phyloP scores from a whole-genome alignment of 2,888 invertebrate species.

The Nomada fucata region DNA sequence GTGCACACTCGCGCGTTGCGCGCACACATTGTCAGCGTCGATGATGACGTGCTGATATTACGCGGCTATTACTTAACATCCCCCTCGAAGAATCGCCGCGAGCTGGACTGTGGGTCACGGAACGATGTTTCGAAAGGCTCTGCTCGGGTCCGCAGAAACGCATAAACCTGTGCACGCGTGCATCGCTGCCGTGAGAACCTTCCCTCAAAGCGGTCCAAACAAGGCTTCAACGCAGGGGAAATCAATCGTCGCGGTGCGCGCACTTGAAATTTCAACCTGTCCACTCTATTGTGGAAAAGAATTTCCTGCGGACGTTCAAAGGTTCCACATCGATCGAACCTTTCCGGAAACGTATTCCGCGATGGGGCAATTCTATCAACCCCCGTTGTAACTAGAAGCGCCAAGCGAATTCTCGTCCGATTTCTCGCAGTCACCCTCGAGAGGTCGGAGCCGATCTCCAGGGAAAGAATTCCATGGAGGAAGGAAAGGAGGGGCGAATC shows the following conservation, averaged over 20 bases:
- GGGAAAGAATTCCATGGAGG: not conserved
- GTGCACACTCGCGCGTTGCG: constrained; percentile 34
- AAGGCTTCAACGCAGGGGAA: not conserved
- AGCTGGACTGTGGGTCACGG: constrained; percentile 55
- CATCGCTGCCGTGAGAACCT: constrained; percentile 53
- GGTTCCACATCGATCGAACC: too few relatives aligned
- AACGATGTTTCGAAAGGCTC: constrained; percentile 37
- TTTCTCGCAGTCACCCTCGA: not conserved
- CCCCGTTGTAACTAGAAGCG: not conserved
- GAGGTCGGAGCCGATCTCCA: not conserved
- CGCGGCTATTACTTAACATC: constrained; percentile 74
- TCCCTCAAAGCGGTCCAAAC: not conserved
- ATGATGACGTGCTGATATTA: constrained; percentile 75
- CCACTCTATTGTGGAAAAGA: not conserved
- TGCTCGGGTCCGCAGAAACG: constrained; percentile 24
- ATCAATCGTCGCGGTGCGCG: too few relatives aligned
- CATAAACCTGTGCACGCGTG: constrained; percentile 14
- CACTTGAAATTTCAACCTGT: not conserved
- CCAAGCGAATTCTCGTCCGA: constrained; percentile 7
- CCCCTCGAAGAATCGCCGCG: constrained; percentile 34
- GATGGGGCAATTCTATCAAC: not conserved
- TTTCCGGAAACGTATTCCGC: not conserved
- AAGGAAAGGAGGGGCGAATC: not conserved
- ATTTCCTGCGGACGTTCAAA: too few relatives aligned
- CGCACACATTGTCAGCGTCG: constrained; percentile 43